Percentiles rank a stretch among this genome's conserved stretches.
phyloP scores from a whole-genome alignment of 2,888 invertebrate genomes.

The Drosophila histrio region DNA sequence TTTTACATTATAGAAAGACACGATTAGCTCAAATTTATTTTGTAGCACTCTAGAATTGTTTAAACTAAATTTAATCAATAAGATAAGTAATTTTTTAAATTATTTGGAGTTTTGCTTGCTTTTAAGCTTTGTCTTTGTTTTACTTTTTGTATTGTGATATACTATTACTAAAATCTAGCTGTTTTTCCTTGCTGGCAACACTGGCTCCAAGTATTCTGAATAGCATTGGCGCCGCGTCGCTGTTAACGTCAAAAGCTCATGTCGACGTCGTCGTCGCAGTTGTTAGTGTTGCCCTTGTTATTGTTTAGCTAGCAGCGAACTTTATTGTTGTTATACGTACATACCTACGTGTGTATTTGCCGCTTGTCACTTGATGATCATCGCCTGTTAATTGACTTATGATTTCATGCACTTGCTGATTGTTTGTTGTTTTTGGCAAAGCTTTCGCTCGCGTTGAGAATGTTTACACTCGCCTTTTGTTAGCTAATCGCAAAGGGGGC shows the following conservation, averaged over 20 bases:
- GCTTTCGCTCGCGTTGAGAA: not conserved
- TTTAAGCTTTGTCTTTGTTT: too few species aligned
- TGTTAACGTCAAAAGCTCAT: constrained; percentile 16
- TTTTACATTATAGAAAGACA: too few species aligned
- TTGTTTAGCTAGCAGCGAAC: constrained; percentile 5
- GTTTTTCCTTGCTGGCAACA: too few species aligned
- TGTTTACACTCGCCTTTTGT: constrained; percentile 26
- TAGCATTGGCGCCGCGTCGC: not conserved
- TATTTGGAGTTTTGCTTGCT: too few species aligned
- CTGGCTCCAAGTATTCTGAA: not conserved
- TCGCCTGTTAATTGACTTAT: constrained; percentile 38
- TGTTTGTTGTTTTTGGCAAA: constrained; percentile 24
- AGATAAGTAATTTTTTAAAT: too few species aligned
- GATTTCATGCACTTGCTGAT: constrained; percentile 14
- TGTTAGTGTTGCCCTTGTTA: constrained; percentile 27
- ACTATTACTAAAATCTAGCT: too few species aligned
- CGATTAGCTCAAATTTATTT: too few species aligned
- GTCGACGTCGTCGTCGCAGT: constrained; percentile 1
- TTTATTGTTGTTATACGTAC: constrained; percentile 16
- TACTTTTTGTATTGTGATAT: too few species aligned
- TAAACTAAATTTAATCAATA: too few species aligned
- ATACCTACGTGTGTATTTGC: too few species aligned
- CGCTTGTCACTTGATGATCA: constrained; percentile 41
- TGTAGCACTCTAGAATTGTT: too few species aligned
- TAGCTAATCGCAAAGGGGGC: constrained; percentile 29